These are phyloP conservation scores for Osedax fenrisi DNA, from an alignment of 2,888 invertebrate genomes.

Conservation along the genomic window DNA sequence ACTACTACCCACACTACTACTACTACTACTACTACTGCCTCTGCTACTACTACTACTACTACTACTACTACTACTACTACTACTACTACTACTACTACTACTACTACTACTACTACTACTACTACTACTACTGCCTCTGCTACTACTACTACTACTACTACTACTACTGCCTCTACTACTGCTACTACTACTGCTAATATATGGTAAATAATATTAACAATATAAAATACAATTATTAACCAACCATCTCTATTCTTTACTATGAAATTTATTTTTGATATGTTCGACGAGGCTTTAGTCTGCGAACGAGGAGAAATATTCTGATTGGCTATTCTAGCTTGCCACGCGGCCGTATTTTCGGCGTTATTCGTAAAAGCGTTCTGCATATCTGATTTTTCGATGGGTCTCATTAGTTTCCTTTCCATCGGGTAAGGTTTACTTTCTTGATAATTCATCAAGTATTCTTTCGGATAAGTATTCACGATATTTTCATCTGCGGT, in stretches of 20 bases:
- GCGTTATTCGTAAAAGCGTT: background rate
- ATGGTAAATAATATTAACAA: no score
- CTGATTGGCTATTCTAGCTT: background rate
- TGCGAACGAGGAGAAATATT: background rate
- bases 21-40: constrained; percentile 33
- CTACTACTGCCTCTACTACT: constrained; percentile 6
- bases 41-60: constrained; percentile 25
- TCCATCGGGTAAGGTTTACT: background rate
- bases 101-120: constrained; percentile 17
- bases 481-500: no score
- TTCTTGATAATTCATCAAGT: no score
- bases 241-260: background rate
- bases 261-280: background rate
- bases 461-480: no score
- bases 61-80: constrained; percentile 32
- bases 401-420: background rate
- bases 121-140: constrained; percentile 30
- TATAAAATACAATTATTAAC: no score
- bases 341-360: background rate
- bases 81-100: constrained; percentile 31
- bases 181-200: background rate
- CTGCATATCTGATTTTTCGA: background rate
- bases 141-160: constrained; percentile 32
- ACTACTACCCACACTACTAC: constrained; percentile 31
- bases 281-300: no score